Percentiles rank a stretch among this genome's conserved stretches.
These are phyloP conservation scores for Volucella inanis DNA, from an alignment of 2,888 invertebrate species.

Conservation along the genomic window DNA sequence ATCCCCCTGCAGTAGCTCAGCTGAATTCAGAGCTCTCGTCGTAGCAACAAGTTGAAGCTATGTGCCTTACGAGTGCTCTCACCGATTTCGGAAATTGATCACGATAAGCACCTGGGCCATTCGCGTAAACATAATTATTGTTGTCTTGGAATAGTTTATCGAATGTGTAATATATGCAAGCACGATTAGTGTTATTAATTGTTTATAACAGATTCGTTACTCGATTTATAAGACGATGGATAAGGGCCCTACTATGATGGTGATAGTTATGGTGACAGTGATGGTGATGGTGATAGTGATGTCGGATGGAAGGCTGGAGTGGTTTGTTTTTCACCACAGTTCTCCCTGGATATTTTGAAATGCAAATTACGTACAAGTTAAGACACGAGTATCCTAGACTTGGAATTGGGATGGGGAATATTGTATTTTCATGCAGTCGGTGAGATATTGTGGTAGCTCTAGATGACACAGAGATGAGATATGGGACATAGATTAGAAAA, in stretches of 20 bases:
- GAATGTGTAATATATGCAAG: constrained; percentile 60
- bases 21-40: constrained; percentile 6
- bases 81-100: constrained; percentile 55
- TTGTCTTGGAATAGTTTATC: constrained; percentile 58
- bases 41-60: constrained; percentile 52
- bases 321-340: constrained; percentile 59
- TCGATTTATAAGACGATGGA: constrained; percentile 62
- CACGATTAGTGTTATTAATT: constrained; percentile 67
- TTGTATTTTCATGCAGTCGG: constrained; percentile 42
- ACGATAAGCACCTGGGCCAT: constrained; percentile 67
- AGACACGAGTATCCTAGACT: not conserved
- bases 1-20: constrained; percentile 25
- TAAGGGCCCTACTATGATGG: constrained; percentile 11
- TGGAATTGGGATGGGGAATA: not conserved
- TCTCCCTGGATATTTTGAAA: constrained; percentile 22
- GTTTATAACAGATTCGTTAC: constrained; percentile 70
- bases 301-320: constrained; percentile 35
- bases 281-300: not conserved
- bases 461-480: constrained; percentile 18
- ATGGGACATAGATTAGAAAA: constrained; percentile 16
- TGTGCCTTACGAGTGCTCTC: constrained; percentile 9
- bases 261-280: too few relatives aligned
- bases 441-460: constrained; percentile 3
- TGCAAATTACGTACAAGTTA: constrained; percentile 18
- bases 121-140: constrained; percentile 67